These are phyloP conservation scores for Furnarius figulus DNA, from an alignment of 2,113 vertebrate genomes.

Conservation along the genomic window DNA sequence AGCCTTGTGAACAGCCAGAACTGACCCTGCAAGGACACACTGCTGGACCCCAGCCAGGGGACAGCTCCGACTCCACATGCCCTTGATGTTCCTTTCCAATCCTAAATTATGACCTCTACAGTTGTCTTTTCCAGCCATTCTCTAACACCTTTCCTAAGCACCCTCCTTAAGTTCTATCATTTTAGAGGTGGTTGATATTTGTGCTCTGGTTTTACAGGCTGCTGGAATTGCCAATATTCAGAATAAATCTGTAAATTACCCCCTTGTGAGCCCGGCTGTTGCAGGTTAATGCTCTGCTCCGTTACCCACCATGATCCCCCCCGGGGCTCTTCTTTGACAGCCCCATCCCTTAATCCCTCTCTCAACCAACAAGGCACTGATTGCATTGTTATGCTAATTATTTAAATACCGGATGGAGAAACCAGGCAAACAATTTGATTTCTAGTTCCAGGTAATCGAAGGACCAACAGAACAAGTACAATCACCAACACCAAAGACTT, in stretches of 20 bases:
- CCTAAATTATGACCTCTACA: neutral
- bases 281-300: neutral
- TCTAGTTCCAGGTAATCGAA: accelerated
- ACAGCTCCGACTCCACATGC: accelerated
- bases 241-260: neutral
- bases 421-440: neutral
- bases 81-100: accelerated
- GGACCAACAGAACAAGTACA: neutral
- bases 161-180: accelerated
- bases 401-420: neutral
- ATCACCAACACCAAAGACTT: accelerated
- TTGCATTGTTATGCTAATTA: neutral
- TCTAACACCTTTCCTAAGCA: neutral
- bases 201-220: neutral
- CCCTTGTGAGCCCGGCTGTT: neutral
- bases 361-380: neutral
- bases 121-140: too few relatives aligned
- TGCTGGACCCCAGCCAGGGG: neutral
- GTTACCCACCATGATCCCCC: neutral
- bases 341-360: neutral
- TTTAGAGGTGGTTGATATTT: neutral
- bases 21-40: neutral
- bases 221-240: neutral
- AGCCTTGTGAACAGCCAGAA: neutral
- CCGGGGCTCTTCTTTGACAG: neutral